Conservation (phyloP, 1,140 invertebrate genomes). For the Branchinecta lynchi region DNA sequence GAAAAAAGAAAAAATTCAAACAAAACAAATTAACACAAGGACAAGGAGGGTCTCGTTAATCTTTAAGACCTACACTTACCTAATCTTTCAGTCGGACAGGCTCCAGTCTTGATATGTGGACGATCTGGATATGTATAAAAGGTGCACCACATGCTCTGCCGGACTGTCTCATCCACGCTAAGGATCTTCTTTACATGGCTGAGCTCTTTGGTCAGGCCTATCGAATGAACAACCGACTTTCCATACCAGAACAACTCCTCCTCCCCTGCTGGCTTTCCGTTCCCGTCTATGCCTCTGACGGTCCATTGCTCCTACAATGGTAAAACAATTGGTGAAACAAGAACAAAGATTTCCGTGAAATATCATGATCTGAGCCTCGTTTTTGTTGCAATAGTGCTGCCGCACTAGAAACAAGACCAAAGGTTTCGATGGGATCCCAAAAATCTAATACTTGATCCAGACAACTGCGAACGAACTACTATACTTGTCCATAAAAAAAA, state of each 20-base stretch:
- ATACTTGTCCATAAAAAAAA: no score
- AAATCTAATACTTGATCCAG: no score
- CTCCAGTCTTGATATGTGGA: background rate
- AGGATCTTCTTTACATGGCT: background rate
- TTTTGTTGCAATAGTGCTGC: no score
- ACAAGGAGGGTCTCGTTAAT: no score
- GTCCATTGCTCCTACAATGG: background rate
- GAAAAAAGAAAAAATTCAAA: no score
- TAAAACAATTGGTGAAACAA: background rate
- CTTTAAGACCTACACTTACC: background rate
- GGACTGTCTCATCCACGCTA: background rate
- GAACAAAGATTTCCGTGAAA: no score
- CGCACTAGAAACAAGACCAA: no score
- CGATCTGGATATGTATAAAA: background rate
- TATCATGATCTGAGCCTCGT: no score
- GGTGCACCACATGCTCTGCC: background rate
- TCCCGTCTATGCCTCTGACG: background rate
- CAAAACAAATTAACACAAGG: no score
- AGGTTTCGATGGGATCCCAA: no score
- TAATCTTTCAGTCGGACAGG: background rate
- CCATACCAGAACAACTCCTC: background rate
- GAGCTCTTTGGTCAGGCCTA: background rate
- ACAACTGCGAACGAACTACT: no score
- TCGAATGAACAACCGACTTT: background rate
- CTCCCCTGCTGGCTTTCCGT: background rate